Percentiles rank a stretch among this genome's conserved stretches.
Conservation (phyloP, 1,140 invertebrate species). For the Coelopa frigida region DNA sequence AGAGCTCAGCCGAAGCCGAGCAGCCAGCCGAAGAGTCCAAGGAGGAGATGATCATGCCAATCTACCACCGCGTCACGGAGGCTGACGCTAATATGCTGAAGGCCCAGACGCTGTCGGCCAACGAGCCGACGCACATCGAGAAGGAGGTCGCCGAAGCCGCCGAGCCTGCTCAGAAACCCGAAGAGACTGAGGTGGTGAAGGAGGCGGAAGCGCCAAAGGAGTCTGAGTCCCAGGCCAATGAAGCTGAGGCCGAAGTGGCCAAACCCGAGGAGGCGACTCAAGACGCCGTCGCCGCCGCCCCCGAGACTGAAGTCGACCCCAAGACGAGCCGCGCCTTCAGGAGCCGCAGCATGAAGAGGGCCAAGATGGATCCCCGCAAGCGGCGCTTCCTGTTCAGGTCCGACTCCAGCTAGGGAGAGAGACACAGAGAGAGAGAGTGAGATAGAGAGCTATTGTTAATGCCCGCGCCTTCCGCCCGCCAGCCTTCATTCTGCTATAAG, state of each 20-base stretch:
- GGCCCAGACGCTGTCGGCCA: constrained; percentile 19
- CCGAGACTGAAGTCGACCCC: neutral
- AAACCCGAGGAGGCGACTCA: neutral
- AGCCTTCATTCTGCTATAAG: too few relatives aligned
- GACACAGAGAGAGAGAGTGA: too few relatives aligned
- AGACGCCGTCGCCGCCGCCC: neutral
- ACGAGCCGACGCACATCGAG: neutral
- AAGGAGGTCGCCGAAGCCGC: constrained; percentile 21
- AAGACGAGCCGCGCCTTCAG: constrained; percentile 8
- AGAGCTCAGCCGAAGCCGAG: constrained; percentile 18
- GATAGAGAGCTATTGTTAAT: too few relatives aligned
- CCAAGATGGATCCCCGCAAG: constrained; percentile 38
- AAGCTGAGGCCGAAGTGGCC: neutral
- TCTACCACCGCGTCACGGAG: constrained; percentile 28
- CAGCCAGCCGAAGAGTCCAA: constrained; percentile 14
- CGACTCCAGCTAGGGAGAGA: constrained; percentile 38
- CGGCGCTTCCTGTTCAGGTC: constrained; percentile 41
- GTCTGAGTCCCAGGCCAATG: neutral
- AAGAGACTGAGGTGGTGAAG: constrained; percentile 22
- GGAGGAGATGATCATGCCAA: constrained; percentile 30
- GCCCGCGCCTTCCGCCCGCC: too few relatives aligned
- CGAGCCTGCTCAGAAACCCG: too few relatives aligned
- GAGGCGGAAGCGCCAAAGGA: constrained; percentile 2
- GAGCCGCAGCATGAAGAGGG: constrained; percentile 12
- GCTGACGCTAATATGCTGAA: constrained; percentile 26